Evolutionary conservation across 1,140 invertebrate species (phyloP).

Genomic region (Hyles vespertilio): DNA sequence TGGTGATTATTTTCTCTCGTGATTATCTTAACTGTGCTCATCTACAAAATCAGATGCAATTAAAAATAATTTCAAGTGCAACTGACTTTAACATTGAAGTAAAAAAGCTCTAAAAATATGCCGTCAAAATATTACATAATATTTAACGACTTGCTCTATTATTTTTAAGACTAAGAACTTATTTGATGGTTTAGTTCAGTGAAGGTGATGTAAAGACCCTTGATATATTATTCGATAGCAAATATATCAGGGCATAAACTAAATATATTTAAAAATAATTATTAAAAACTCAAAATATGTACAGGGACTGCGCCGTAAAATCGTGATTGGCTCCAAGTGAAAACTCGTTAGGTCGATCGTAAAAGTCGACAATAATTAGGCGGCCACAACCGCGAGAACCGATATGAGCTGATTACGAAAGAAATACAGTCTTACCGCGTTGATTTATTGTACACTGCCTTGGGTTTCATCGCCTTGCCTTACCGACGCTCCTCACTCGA

Average conservation of each 20-base stretch:
- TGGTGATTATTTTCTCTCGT: no score
- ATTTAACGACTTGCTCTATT: no score
- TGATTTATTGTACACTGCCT: slow-evolving; percentile 63
- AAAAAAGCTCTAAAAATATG: no score
- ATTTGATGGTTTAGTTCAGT: no score
- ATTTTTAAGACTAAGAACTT: no score
- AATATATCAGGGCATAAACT: slow-evolving; percentile 22
- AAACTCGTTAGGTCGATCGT: slow-evolving; percentile 70
- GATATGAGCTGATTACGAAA: slow-evolving; percentile 74
- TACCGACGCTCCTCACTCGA: slow-evolving; percentile 4
- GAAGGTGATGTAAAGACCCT: background rate
- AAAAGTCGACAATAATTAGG: slow-evolving; percentile 74
- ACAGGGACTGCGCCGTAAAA: slow-evolving; percentile 46
- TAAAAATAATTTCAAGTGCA: no score
- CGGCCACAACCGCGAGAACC: slow-evolving; percentile 62
- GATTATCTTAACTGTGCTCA: no score
- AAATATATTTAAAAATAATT: slow-evolving; percentile 23
- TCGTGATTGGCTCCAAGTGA: slow-evolving; percentile 72
- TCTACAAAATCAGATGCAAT: no score
- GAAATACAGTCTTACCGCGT: slow-evolving; percentile 67
- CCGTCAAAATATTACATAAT: no score
- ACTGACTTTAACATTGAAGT: no score
- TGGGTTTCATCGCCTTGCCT: slow-evolving; percentile 52
- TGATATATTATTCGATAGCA: background rate
- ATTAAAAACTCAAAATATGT: slow-evolving; percentile 53